Evolutionary conservation across 2,797 vertebrate species (phyloP).

Genomic region (Melopsittacus undulatus): DNA sequence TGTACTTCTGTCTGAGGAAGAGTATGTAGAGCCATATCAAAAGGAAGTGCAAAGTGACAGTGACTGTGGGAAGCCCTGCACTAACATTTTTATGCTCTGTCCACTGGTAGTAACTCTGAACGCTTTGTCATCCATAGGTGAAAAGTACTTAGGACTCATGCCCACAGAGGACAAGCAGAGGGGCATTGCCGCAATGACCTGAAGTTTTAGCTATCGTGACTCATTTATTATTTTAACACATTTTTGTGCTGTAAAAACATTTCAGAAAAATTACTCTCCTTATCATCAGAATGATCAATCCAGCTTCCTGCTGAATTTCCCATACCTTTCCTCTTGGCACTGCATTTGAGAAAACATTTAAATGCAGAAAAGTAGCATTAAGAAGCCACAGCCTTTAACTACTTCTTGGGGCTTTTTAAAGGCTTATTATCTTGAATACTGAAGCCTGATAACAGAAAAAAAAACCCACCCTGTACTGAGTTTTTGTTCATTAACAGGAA

Average conservation of each 20-base stretch:
- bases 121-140: background rate
- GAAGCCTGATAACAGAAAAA: background rate
- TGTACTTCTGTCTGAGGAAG: background rate
- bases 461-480: fast-evolving
- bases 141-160: background rate
- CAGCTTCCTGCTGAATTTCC: background rate
- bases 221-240: background rate
- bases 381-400: background rate
- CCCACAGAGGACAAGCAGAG: background rate
- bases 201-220: background rate
- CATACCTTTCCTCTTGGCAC: background rate
- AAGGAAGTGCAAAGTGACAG: background rate
- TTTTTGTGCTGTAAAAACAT: background rate
- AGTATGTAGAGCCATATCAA: background rate
- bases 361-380: background rate
- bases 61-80: background rate
- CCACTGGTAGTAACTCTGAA: background rate
- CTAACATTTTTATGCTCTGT: background rate
- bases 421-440: background rate
- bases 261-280: background rate
- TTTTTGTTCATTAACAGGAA: background rate
- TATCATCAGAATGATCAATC: background rate
- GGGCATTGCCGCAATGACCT: background rate
- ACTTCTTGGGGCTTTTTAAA: background rate
- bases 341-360: background rate